phyloP scores from a whole-genome alignment of 92 coral and sea anemone species.

The Umimayanthus chanpuru region DNA sequence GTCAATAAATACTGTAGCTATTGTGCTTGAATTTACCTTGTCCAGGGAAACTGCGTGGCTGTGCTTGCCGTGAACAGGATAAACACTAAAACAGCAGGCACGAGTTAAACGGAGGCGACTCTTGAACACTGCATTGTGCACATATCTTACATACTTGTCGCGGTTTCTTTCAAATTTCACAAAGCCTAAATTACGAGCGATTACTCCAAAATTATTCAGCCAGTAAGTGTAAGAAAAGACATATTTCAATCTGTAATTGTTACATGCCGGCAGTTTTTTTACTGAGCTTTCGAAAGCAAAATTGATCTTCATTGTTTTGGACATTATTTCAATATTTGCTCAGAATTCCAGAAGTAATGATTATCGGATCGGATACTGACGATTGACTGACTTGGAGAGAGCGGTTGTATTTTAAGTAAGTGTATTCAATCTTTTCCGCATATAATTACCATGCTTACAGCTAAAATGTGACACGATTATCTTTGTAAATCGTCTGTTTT shows the following conservation, averaged over 20 bases:
- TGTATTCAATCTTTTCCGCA: too few species aligned
- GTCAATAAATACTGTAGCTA: background rate
- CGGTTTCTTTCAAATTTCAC: background rate
- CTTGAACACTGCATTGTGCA: background rate
- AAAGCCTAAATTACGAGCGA: too few species aligned
- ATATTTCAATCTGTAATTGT: background rate
- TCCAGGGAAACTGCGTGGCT: constrained; percentile 2
- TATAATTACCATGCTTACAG: too few species aligned
- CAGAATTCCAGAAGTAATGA: background rate
- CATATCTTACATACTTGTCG: constrained; percentile 4
- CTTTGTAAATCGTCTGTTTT: too few species aligned
- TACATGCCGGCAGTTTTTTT: background rate
- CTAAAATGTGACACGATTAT: too few species aligned
- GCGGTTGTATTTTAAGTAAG: too few species aligned
- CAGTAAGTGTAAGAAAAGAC: background rate
- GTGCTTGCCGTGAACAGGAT: background rate
- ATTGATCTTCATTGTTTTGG: background rate
- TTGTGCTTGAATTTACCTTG: background rate
- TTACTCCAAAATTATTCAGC: too few species aligned
- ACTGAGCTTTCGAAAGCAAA: background rate
- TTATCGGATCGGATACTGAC: too few species aligned
- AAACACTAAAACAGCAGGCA: background rate
- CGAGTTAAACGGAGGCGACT: background rate
- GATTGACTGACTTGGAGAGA: background rate
- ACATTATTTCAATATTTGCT: too few species aligned